phyloP scores from a whole-genome alignment of 2,797 vertebrate species.

The Rhincodon typus region DNA sequence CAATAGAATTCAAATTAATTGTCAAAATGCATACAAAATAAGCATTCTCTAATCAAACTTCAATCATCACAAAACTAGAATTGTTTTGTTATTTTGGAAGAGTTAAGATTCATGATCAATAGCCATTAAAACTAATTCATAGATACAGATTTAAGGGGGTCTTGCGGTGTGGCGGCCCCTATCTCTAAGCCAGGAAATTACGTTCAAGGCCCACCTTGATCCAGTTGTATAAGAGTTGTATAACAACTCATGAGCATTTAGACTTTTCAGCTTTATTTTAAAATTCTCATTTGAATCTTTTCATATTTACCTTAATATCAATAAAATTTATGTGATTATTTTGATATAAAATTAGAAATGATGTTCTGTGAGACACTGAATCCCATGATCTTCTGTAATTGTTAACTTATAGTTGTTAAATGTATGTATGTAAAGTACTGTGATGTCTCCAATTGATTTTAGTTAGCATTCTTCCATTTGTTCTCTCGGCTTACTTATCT shows the following conservation, averaged over 20 bases:
- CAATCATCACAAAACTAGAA: not conserved
- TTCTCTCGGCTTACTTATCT: not conserved
- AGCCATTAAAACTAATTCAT: not conserved
- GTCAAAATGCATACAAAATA: not conserved
- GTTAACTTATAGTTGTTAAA: not conserved
- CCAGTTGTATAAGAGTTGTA: no score
- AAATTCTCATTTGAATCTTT: no score
- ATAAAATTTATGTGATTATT: not conserved
- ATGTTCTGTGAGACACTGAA: not conserved
- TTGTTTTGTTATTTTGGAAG: not conserved
- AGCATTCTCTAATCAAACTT: not conserved
- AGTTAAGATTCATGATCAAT: not conserved
- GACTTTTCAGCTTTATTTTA: no score
- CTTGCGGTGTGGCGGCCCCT: no score
- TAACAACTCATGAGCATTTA: no score
- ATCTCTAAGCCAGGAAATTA: no score
- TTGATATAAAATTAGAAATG: not conserved
- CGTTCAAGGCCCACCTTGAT: no score
- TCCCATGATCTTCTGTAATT: not conserved
- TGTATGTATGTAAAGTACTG: not conserved
- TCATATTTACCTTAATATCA: not conserved
- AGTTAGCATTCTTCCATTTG: not conserved
- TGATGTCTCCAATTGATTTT: not conserved
- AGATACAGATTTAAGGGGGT: not conserved
- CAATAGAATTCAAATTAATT: not conserved